Evolutionary conservation across 2,797 vertebrate species (phyloP).

Genomic region (Botia kubotai): DNA sequence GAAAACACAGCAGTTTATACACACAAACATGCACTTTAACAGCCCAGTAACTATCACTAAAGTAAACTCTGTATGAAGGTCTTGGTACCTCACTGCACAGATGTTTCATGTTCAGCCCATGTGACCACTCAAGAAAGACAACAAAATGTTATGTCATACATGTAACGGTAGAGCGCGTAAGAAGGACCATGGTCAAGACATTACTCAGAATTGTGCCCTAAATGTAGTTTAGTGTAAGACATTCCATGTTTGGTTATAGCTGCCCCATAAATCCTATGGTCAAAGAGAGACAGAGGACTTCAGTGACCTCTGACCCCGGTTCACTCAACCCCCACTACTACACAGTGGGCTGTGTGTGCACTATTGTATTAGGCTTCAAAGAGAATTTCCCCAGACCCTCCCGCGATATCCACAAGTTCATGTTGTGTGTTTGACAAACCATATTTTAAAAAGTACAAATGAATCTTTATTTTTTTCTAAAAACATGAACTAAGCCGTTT

Average conservation of each 20-base stretch:
- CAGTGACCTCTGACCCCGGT: constrained; percentile 84
- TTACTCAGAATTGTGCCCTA: not conserved
- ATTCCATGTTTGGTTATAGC: constrained; percentile 45
- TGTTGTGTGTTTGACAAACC: not conserved
- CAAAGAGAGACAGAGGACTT: constrained; percentile 82
- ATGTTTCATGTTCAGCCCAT: constrained; percentile 64
- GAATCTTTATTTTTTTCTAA: constrained; percentile 9
- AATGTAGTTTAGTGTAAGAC: constrained; percentile 8
- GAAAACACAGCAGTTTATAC: not conserved
- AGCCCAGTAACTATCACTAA: not conserved
- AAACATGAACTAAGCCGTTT: constrained; percentile 51
- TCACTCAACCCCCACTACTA: constrained; percentile 77
- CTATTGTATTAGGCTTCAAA: constrained; percentile 60
- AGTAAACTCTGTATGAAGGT: not conserved
- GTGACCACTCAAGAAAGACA: constrained; percentile 51
- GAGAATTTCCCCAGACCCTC: constrained; percentile 58
- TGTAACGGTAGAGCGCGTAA: constrained; percentile 71
- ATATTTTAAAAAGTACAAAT: not conserved
- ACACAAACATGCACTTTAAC: not conserved
- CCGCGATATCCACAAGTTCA: constrained; percentile 18
- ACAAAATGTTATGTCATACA: constrained; percentile 78
- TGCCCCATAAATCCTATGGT: constrained; percentile 69
- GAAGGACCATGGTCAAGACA: not conserved
- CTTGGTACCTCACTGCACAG: constrained; percentile 48
- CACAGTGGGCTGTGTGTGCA: constrained; percentile 47